Percentiles rank a stretch among this genome's conserved stretches.
phyloP scores from a whole-genome alignment of 2,888 invertebrate genomes.

The Protophormia terraenovae region DNA sequence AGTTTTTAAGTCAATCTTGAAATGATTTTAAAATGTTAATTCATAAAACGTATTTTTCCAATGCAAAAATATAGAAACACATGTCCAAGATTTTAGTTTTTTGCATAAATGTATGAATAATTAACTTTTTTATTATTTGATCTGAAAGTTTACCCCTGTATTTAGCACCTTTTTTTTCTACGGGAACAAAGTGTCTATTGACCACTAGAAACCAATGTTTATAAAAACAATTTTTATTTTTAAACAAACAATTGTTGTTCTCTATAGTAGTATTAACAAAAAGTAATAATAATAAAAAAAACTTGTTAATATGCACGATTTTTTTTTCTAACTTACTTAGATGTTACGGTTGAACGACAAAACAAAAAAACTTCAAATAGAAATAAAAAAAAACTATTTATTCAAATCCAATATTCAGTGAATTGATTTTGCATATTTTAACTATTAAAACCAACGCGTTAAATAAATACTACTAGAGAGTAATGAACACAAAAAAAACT shows the following conservation, averaged over 20 bases:
- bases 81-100: neutral
- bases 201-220: neutral
- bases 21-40: too few species aligned
- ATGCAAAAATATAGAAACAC: neutral
- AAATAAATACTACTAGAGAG: too few species aligned
- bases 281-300: neutral
- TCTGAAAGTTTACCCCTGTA: neutral
- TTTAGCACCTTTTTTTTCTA: neutral
- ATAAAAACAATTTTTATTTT: neutral
- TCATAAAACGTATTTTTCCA: neutral
- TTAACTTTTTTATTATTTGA: neutral
- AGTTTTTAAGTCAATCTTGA: too few species aligned
- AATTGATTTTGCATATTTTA: slow-evolving; percentile 63
- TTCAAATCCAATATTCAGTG: slow-evolving; percentile 51
- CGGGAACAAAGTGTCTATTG: neutral
- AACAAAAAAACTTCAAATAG: too few species aligned
- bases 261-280: neutral
- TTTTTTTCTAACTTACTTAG: neutral
- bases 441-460: slow-evolving; percentile 34
- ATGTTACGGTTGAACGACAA: neutral
- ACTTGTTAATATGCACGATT: neutral
- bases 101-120: neutral
- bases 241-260: neutral
- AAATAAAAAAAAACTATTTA: slow-evolving; percentile 3
- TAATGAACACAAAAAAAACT: neutral